phyloP scores from a whole-genome alignment of 2,113 vertebrate genomes.

The Xyrauchen texanus region DNA sequence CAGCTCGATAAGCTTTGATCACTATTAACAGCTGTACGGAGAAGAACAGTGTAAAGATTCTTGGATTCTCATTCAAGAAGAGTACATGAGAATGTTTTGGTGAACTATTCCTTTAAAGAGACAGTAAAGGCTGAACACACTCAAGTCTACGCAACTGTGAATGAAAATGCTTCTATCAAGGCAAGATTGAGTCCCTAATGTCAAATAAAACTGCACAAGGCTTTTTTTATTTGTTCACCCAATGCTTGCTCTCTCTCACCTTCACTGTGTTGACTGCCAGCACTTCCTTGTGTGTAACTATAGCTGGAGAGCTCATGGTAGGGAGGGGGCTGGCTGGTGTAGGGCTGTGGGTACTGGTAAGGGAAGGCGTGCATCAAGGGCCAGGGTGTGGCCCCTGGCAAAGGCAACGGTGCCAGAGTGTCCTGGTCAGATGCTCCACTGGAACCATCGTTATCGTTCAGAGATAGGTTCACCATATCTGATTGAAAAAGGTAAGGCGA shows the following conservation, averaged over 20 bases:
- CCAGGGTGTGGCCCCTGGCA: conserved; percentile 84
- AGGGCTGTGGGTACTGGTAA: conserved; percentile 86
- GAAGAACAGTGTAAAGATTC: too few relatives aligned
- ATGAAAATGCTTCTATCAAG: too few relatives aligned
- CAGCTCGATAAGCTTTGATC: too few relatives aligned
- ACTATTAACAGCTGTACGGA: too few relatives aligned
- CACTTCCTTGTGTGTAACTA: conserved; percentile 82
- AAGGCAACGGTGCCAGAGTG: conserved; percentile 83
- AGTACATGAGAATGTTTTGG: too few relatives aligned
- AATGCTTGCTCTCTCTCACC: conserved; percentile 75
- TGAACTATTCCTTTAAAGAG: too few relatives aligned
- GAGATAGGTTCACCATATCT: conserved; percentile 86
- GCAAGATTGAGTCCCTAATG: too few relatives aligned
- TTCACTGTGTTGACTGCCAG: conserved; percentile 91
- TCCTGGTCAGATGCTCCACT: conserved; percentile 83
- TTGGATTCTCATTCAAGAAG: too few relatives aligned
- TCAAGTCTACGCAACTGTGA: too few relatives aligned
- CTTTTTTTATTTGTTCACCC: too few relatives aligned
- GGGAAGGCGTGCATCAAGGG: conserved; percentile 86
- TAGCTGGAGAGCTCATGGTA: conserved; percentile 89
- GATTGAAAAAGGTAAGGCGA: not conserved
- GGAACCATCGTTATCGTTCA: conserved; percentile 45
- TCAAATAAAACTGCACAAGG: too few relatives aligned
- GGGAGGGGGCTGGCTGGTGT: conserved; percentile 85
- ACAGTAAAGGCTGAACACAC: too few relatives aligned